phyloP scores from a whole-genome alignment of 1,140 invertebrate genomes.

The Sminthurides bifidus region DNA sequence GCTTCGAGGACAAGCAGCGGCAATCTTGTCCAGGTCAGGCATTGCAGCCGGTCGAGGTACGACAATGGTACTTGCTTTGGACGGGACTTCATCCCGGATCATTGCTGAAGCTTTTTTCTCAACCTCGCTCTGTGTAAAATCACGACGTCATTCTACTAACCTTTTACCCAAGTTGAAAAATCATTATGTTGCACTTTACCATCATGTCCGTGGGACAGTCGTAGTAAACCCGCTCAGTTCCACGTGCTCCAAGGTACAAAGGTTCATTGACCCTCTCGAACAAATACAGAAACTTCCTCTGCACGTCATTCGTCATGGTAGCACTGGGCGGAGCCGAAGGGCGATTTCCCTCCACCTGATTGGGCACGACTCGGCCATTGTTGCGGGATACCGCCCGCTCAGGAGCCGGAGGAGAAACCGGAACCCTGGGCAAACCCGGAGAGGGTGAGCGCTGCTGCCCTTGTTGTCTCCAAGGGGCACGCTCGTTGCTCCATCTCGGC shows the following conservation, averaged over 20 bases:
- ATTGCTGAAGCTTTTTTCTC: background rate
- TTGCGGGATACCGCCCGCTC: too few relatives aligned
- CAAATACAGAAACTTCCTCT: conserved; percentile 16
- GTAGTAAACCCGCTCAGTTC: conserved; percentile 1
- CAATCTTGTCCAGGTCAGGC: conserved; percentile 1
- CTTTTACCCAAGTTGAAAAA: background rate
- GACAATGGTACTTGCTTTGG: background rate
- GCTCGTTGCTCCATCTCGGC: too few relatives aligned
- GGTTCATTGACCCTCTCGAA: conserved; percentile 16
- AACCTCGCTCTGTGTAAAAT: background rate
- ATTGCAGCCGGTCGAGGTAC: background rate
- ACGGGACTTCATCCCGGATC: background rate
- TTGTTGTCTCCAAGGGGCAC: too few relatives aligned
- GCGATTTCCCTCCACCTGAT: too few relatives aligned
- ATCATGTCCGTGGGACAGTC: conserved; percentile 1
- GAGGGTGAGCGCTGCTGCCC: too few relatives aligned
- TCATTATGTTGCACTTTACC: background rate
- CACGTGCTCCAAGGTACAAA: conserved; percentile 16
- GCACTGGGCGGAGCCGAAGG: too few relatives aligned
- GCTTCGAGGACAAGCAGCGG: conserved; percentile 6
- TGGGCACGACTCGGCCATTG: too few relatives aligned
- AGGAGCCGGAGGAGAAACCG: too few relatives aligned
- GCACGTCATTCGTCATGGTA: conserved; percentile 1
- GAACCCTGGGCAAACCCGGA: too few relatives aligned
- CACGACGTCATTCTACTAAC: background rate